phyloP scores from a whole-genome alignment of 2,113 vertebrate species.

The Malurus elegans region DNA sequence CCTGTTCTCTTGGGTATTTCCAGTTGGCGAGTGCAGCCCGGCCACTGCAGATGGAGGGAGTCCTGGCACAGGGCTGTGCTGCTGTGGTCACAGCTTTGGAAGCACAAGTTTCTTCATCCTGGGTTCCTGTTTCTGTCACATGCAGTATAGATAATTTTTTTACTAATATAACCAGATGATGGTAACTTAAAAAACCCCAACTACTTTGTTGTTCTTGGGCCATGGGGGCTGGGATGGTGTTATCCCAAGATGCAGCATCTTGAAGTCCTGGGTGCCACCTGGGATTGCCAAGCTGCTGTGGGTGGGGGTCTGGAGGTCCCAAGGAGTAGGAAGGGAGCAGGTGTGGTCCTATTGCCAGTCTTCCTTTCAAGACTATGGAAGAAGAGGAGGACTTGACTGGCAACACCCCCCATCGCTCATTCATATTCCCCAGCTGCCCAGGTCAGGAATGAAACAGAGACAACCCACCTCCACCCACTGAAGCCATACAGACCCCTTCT shows the following conservation, averaged over 20 bases:
- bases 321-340: background rate
- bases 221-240: background rate
- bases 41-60: background rate
- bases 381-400: background rate
- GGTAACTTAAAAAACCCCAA: background rate
- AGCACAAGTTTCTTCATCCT: background rate
- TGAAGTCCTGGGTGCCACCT: background rate
- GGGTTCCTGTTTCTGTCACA: background rate
- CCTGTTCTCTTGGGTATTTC: rapidly evolving
- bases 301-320: background rate
- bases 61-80: rapidly evolving
- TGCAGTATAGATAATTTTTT: background rate
- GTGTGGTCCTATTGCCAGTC: too few species aligned
- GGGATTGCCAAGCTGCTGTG: background rate
- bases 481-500: background rate
- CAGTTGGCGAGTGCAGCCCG: rapidly evolving
- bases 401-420: rapidly evolving
- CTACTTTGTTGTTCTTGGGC: rapidly evolving
- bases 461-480: background rate
- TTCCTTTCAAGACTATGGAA: background rate
- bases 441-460: background rate
- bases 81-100: background rate
- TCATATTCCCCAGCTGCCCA: background rate
- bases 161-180: background rate
- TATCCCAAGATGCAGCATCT: background rate